Base-by-base conservation (phyloP, 53 echinoderm and acorn worm genomes). In the Patiria pectinifera region DNA sequence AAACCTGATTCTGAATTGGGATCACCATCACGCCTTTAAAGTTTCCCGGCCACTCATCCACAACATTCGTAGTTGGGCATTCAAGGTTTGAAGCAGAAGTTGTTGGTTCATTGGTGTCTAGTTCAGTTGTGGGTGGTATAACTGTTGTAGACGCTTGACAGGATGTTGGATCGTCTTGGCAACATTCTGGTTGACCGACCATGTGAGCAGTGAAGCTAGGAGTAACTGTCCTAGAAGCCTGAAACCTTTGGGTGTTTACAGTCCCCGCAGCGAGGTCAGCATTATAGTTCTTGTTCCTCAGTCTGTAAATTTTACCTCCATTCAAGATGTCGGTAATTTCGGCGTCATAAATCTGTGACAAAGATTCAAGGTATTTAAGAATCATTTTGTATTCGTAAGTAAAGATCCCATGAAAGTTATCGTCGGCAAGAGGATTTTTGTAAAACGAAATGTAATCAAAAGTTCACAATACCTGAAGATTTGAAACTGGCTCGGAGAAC, bases 11-110 rank as follows among this genome's bases (percentile, higher is more conserved):
- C 77, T 81, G 92, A 85, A 95, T 83, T 2, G 95, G 95, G 25
- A 95, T 85, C 0, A 79, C 87, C 48, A 94, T 71, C 21, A 92
- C 94, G 12, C 95, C 95, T 49, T 92, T 92, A 82, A 95, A 95
- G 94, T 95, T 94, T 15, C 90, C 91, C 0, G 49, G 72, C 95
- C 95, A 95, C 78, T 95, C 92, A 69, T 91, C 91, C 66, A 95
- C 60, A 19, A 93, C 78, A 26, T 93, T 16, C 13, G 66, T 45
- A 46, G 26, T 22, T 10, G 89, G 76, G 59, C 89, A 89, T 48
- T 45, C 43, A 12, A 44, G 60, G 2, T 15, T 77, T 59, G 78
- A 47, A n/a, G 78, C 60, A 19, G 89, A 19, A 18, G 89, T 79
- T 24, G 86, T 66, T 63, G 45, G 66, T 14, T 66, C 35, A 11